Conservation (phyloP, 37 sponge, comb jelly and placozoan species). For the Halichondria panicea region DNA sequence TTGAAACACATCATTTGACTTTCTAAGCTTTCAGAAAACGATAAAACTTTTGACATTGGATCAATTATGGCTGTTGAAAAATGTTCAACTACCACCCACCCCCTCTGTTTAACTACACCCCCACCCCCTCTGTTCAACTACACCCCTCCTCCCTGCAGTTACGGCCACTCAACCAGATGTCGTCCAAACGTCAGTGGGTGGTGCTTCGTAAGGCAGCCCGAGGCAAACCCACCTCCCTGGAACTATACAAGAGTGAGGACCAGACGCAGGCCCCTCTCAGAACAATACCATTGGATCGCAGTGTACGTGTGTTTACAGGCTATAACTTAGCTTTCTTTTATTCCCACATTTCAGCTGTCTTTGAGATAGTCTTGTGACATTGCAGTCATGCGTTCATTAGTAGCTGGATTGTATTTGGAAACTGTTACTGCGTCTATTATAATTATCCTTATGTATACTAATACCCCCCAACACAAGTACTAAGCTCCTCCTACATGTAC, state of each 20-base stretch:
- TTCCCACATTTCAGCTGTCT: not conserved
- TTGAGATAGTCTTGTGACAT: not conserved
- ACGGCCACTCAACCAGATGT: constrained; percentile 4
- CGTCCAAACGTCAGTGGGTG: constrained; percentile 41
- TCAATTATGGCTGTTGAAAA: no score
- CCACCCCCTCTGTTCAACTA: not conserved
- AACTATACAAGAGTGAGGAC: constrained; percentile 54
- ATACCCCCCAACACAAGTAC: no score
- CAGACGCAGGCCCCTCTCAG: constrained; percentile 6
- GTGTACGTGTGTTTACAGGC: no score
- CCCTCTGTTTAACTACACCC: no score
- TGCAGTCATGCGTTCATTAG: not conserved
- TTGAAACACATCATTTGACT: no score
- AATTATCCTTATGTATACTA: no score
- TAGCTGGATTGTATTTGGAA: no score
- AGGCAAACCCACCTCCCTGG: not conserved
- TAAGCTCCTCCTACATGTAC: not conserved
- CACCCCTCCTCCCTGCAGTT: constrained; percentile 13
- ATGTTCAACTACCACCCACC: no score
- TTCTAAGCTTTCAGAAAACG: no score
- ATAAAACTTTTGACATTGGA: no score
- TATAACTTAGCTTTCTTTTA: not conserved
- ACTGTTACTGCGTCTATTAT: no score
- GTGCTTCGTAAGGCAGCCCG: constrained; percentile 23
- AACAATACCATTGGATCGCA: constrained; percentile 26